Percentiles rank a stretch among this genome's conserved stretches.
phyloP scores from a whole-genome alignment of 2,888 invertebrate genomes.

The Hypercompe scribonia region DNA sequence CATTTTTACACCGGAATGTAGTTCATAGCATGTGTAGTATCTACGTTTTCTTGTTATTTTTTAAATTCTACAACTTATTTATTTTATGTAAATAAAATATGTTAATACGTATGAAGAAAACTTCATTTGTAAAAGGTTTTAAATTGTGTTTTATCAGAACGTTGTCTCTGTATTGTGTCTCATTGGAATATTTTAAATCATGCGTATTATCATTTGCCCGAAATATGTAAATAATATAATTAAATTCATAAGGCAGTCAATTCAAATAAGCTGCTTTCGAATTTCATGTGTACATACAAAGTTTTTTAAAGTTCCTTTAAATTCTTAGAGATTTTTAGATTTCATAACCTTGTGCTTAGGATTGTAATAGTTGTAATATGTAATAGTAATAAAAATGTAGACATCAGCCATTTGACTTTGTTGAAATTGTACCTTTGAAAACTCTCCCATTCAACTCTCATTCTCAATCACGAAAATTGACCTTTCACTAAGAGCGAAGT shows the following conservation, averaged over 20 bases:
- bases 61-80: constrained; percentile 30
- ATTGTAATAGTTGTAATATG: constrained; percentile 5
- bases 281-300: background rate
- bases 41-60: constrained; percentile 20
- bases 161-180: constrained; percentile 42
- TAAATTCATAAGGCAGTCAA: background rate
- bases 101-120: constrained; percentile 36
- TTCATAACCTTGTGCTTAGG: background rate
- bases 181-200: background rate
- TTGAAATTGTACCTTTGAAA: constrained; percentile 22
- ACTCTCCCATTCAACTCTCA: constrained; percentile 49
- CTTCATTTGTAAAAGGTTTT: constrained; percentile 39
- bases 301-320: background rate
- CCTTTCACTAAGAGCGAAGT: constrained; percentile 60
- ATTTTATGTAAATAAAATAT: constrained; percentile 39
- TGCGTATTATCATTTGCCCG: background rate
- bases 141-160: constrained; percentile 33
- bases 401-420: background rate
- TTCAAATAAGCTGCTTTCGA: background rate
- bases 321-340: background rate
- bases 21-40: constrained; percentile 29
- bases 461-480: constrained; percentile 64
- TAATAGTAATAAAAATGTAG: constrained; percentile 12
- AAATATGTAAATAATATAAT: constrained; percentile 1
- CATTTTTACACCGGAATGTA: constrained; percentile 10